Conservation (phyloP, 2,797 vertebrate species). For the Megaceryle alcyon region DNA sequence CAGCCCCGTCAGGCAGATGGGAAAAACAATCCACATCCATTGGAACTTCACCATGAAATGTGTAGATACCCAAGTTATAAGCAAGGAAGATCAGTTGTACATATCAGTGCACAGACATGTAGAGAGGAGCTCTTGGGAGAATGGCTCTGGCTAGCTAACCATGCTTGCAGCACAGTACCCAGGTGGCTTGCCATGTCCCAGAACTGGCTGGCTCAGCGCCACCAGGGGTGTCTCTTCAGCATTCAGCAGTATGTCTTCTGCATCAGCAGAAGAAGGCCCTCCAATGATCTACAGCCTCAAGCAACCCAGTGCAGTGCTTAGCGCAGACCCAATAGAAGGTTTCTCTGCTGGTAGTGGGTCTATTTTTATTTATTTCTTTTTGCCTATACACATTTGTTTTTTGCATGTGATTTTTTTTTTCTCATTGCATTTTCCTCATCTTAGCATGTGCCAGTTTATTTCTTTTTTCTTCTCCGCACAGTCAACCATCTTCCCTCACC, state of each 20-base stretch:
- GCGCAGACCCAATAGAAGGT: not conserved
- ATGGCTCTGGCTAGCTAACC: not conserved
- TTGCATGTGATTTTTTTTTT: not conserved
- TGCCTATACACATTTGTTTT: not conserved
- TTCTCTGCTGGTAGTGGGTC: not conserved
- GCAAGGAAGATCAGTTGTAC: not conserved
- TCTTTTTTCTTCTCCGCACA: not conserved
- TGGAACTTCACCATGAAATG: not conserved
- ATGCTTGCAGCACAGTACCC: fast-evolving
- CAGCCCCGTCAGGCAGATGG: not conserved
- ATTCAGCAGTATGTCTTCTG: not conserved
- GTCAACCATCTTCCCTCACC: not conserved
- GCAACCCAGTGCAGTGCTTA: not conserved
- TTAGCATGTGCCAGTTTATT: not conserved
- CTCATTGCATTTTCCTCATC: not conserved
- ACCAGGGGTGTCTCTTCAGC: not conserved
- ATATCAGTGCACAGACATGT: not conserved
- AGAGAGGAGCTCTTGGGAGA: not conserved
- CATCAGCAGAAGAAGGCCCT: not conserved
- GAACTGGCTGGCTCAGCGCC: not conserved
- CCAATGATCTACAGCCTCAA: not conserved
- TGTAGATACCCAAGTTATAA: not conserved
- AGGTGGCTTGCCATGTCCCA: not conserved
- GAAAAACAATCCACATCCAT: not conserved
- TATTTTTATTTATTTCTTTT: constrained; percentile 22